Evolutionary conservation across 2,113 vertebrate genomes (phyloP).

Genomic region (Gymnocephalus cernua): DNA sequence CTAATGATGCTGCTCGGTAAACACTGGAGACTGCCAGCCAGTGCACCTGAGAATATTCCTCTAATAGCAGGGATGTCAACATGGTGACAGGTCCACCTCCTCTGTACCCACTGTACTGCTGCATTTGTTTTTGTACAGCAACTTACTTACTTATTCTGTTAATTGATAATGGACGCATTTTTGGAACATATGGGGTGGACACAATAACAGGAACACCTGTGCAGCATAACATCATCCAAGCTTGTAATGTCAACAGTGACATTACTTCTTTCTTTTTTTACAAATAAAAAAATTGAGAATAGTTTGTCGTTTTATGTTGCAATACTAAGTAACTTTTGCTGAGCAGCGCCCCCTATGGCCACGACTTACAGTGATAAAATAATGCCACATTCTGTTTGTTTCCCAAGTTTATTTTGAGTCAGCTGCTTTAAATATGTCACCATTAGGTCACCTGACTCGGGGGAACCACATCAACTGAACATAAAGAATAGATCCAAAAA

Average conservation of each 20-base stretch:
- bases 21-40: slow-evolving; percentile 79
- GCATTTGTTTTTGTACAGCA: background rate
- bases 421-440: slow-evolving; percentile 22
- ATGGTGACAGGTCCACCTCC: slow-evolving; percentile 69
- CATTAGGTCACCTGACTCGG: slow-evolving; percentile 32
- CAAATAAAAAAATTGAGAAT: background rate
- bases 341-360: background rate
- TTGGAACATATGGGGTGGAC: background rate
- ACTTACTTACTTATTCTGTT: slow-evolving; percentile 8
- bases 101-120: slow-evolving; percentile 24
- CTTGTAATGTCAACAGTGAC: background rate
- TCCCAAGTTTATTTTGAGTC: slow-evolving; percentile 15
- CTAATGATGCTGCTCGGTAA: slow-evolving; percentile 82
- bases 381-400: background rate
- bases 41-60: slow-evolving; percentile 74
- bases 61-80: slow-evolving; percentile 68
- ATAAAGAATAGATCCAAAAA: slow-evolving; percentile 9
- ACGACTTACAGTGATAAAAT: background rate
- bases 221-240: background rate
- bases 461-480: background rate
- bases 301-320: background rate
- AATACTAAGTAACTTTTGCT: background rate
- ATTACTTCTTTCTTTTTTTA: no score
- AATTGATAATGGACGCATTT: slow-evolving; percentile 36
- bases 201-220: background rate